These are phyloP conservation scores for Epicauta chinensis DNA, from an alignment of 1,140 invertebrate species.

Conservation along the genomic window DNA sequence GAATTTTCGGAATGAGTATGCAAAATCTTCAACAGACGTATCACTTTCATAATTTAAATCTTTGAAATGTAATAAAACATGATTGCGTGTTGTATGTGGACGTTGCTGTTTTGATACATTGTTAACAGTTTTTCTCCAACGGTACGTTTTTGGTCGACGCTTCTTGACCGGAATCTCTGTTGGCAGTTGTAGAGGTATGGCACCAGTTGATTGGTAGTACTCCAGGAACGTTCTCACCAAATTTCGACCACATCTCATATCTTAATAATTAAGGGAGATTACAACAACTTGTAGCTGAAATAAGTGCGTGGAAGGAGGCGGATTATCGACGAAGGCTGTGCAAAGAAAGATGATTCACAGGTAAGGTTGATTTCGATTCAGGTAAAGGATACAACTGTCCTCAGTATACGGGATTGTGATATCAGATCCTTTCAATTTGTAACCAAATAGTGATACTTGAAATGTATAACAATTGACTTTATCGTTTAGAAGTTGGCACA, in stretches of 20 bases:
- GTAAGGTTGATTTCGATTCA: no score
- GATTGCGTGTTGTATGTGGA: slow-evolving; percentile 49
- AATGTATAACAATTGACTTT: slow-evolving; percentile 79
- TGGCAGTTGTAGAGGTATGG: slow-evolving; percentile 54
- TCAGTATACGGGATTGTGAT: slow-evolving; percentile 77
- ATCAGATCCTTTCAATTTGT: slow-evolving; percentile 57
- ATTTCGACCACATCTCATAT: slow-evolving; percentile 67
- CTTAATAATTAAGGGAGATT: slow-evolving; percentile 34
- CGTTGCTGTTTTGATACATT: slow-evolving; percentile 48
- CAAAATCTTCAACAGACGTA: slow-evolving; percentile 43
- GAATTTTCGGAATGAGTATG: slow-evolving; percentile 25
- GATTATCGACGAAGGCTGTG: no score
- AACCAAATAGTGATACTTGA: slow-evolving; percentile 82
- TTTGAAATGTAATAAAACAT: slow-evolving; percentile 53
- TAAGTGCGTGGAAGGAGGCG: no score
- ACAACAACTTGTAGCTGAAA: no score
- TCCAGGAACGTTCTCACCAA: slow-evolving; percentile 68
- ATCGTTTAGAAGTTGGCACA: slow-evolving; percentile 61
- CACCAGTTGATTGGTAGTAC: slow-evolving; percentile 70
- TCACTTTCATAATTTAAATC: slow-evolving; percentile 52
- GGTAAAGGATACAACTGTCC: slow-evolving; percentile 82
- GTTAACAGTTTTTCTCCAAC: slow-evolving; percentile 47
- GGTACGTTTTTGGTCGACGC: slow-evolving; percentile 42
- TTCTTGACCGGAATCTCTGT: slow-evolving; percentile 48
- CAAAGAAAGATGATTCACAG: no score